phyloP scores from a whole-genome alignment of 1,140 invertebrate genomes.

The Drosophila ohnishii region DNA sequence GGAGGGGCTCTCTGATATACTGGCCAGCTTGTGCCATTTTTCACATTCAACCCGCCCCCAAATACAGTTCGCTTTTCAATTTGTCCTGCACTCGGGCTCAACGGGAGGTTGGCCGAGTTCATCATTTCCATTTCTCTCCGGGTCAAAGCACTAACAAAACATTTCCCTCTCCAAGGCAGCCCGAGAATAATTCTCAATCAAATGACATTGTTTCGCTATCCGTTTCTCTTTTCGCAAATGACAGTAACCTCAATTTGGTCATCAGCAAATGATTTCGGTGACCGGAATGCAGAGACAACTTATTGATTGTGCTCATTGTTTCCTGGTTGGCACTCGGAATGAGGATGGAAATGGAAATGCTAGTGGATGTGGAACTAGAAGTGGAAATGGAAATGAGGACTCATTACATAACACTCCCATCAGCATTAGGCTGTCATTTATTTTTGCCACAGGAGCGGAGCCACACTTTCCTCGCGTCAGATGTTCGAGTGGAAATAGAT shows the following conservation, averaged over 20 bases:
- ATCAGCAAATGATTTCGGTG: slow-evolving; percentile 58
- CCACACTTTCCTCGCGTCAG: slow-evolving; percentile 18
- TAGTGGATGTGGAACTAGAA: slow-evolving; percentile 8
- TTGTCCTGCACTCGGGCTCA: slow-evolving; percentile 29
- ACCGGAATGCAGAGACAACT: slow-evolving; percentile 52
- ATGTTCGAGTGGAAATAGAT: slow-evolving; percentile 33
- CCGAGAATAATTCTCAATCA: slow-evolving; percentile 48
- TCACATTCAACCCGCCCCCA: slow-evolving; percentile 20
- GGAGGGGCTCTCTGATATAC: neutral
- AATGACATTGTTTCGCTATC: slow-evolving; percentile 51
- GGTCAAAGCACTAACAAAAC: slow-evolving; percentile 36
- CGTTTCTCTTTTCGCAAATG: slow-evolving; percentile 44
- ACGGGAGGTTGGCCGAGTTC: slow-evolving; percentile 21
- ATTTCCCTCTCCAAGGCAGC: slow-evolving; percentile 2
- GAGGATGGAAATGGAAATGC: slow-evolving; percentile 12
- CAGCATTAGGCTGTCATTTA: slow-evolving; percentile 43
- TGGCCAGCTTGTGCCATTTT: slow-evolving; percentile 11
- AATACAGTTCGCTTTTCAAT: slow-evolving; percentile 35
- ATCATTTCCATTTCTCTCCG: slow-evolving; percentile 40
- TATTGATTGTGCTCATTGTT: slow-evolving; percentile 59
- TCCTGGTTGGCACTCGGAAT: slow-evolving; percentile 41
- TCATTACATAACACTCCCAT: slow-evolving; percentile 62
- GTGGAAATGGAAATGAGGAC: slow-evolving; percentile 34
- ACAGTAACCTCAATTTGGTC: slow-evolving; percentile 48
- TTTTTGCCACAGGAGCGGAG: slow-evolving; percentile 24